Evolutionary conservation across 2,888 invertebrate genomes (phyloP).

Genomic region (Pandemis corylana): DNA sequence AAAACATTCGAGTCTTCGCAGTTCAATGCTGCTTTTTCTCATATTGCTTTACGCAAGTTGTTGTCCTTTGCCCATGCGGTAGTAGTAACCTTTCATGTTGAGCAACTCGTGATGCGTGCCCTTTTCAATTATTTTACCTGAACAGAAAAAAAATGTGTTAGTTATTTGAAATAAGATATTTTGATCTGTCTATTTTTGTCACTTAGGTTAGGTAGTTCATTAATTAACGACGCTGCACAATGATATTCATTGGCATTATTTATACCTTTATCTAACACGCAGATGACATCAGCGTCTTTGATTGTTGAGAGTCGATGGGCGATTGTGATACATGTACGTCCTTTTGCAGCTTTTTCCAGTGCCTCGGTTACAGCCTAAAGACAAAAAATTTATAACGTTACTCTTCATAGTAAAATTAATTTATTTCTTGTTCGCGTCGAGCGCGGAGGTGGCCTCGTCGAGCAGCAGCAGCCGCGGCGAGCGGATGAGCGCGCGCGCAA

Average conservation of each 20-base stretch:
- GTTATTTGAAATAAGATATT: neutral
- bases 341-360: slow-evolving; percentile 91
- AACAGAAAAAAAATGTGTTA: slow-evolving; percentile 38
- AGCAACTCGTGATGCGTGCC: slow-evolving; percentile 90
- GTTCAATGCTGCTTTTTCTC: neutral
- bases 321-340: slow-evolving; percentile 93
- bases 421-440: too few relatives aligned
- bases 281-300: slow-evolving; percentile 92
- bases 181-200: neutral
- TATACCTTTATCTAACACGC: slow-evolving; percentile 91
- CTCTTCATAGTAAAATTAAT: slow-evolving; percentile 51
- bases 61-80: slow-evolving; percentile 84
- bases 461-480: slow-evolving; percentile 87
- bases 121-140: slow-evolving; percentile 90
- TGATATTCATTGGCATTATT: neutral
- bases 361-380: slow-evolving; percentile 91
- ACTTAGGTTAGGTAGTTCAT: neutral
- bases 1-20: neutral
- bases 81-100: slow-evolving; percentile 86
- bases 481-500: slow-evolving; percentile 88
- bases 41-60: slow-evolving; percentile 53
- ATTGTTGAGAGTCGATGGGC: slow-evolving; percentile 94
- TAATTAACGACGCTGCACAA: neutral
- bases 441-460: slow-evolving; percentile 88
- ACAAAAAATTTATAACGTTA: neutral